A percentile compares a stretch with the other conserved stretches of the same genome.
Evolutionary conservation across 2,113 vertebrate genomes (phyloP).

Genomic region (Tetrax tetrax): DNA sequence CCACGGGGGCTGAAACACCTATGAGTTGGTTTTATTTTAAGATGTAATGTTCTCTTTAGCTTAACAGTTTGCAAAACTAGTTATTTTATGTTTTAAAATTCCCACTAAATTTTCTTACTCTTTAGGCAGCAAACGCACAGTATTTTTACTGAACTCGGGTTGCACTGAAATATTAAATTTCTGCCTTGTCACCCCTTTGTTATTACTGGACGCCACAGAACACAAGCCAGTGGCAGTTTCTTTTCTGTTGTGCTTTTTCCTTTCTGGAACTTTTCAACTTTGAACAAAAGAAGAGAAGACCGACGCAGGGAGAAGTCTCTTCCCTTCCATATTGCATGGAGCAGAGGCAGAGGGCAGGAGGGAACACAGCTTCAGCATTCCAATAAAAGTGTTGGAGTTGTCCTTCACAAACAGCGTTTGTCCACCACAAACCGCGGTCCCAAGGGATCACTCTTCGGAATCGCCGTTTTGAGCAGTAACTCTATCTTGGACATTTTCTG

Average conservation of each 20-base stretch:
- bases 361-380: not conserved
- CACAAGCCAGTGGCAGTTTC: rapidly evolving
- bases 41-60: not conserved
- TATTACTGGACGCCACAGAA: not conserved
- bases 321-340: not conserved
- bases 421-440: not conserved
- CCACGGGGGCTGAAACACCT: not conserved
- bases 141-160: not conserved
- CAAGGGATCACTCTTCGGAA: not conserved
- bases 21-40: not conserved
- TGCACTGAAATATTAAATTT: not conserved
- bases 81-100: not conserved
- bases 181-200: not conserved
- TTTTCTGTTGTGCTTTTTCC: not conserved
- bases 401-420: not conserved
- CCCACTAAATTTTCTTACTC: not conserved
- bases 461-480: not conserved
- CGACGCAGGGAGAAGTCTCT: rapidly evolving
- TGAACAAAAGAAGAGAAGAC: not conserved
- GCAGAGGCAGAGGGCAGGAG: not conserved
- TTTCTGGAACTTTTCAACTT: not conserved
- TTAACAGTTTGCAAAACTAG: not conserved
- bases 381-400: not conserved
- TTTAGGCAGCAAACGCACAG: not conserved
- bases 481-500: not conserved